Conservation (phyloP, 1,140 invertebrate genomes). For the Sipha flava region DNA sequence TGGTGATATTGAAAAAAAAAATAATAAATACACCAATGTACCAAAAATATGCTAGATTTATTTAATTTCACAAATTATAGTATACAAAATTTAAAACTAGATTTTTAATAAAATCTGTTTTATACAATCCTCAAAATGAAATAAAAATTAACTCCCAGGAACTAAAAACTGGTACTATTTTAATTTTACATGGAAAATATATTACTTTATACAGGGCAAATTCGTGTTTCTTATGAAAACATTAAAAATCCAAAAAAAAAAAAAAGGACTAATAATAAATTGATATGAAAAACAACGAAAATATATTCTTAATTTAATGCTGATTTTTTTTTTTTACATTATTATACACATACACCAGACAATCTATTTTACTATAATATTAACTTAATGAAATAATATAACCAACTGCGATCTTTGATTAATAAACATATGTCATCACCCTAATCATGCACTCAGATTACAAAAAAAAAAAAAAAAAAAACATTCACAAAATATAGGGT, state of each 20-base stretch:
- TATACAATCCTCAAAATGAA: background rate
- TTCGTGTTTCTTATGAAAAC: background rate
- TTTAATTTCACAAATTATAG: background rate
- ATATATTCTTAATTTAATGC: background rate
- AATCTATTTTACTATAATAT: background rate
- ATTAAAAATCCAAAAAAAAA: background rate
- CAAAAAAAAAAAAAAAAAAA: background rate
- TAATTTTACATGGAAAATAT: background rate
- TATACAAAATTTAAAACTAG: background rate
- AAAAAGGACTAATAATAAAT: slow-evolving; percentile 1
- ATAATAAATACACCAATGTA: background rate
- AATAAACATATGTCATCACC: background rate
- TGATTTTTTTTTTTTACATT: background rate
- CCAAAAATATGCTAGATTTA: background rate
- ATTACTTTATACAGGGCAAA: background rate
- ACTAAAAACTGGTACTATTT: slow-evolving; percentile 1
- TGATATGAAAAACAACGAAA: slow-evolving; percentile 13
- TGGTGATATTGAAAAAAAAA: background rate
- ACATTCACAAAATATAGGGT: background rate
- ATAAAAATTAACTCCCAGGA: background rate
- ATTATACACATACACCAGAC: slow-evolving; percentile 14
- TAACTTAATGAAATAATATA: slow-evolving; percentile 13
- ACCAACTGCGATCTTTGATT: background rate
- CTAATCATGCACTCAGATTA: background rate
- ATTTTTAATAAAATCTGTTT: background rate